Percentiles rank a stretch among this genome's conserved stretches.
These are phyloP conservation scores for Cyclina sinensis DNA, from an alignment of 1,140 invertebrate genomes.

Conservation along the genomic window DNA sequence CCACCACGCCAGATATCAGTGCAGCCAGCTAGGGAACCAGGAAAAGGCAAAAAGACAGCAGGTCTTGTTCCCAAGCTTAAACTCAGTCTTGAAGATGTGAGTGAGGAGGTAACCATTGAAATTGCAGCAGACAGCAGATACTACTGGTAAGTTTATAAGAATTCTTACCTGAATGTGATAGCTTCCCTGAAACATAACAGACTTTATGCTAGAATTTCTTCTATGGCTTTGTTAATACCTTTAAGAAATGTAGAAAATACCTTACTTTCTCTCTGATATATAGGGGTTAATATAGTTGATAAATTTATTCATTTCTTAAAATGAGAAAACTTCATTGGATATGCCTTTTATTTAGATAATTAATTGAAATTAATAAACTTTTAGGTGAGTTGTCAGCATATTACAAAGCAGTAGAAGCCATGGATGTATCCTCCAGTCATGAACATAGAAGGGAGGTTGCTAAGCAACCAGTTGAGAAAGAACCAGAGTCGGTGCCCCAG, in stretches of 20 bases:
- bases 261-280: too few relatives aligned
- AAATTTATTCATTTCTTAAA: too few relatives aligned
- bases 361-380: background rate
- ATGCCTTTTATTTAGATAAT: too few relatives aligned
- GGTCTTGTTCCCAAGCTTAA: conserved; percentile 43
- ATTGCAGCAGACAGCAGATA: conserved; percentile 71
- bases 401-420: conserved; percentile 71
- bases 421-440: conserved; percentile 71
- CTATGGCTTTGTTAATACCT: too few relatives aligned
- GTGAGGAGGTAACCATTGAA: conserved; percentile 55
- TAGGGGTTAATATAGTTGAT: too few relatives aligned
- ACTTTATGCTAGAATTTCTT: too few relatives aligned
- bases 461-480: conserved; percentile 15
- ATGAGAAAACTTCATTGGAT: too few relatives aligned
- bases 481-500: conserved; percentile 29
- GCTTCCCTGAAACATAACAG: too few relatives aligned
- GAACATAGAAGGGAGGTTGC: conserved; percentile 48
- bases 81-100: conserved; percentile 55
- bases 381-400: conserved; percentile 73
- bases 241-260: too few relatives aligned
- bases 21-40: conserved; percentile 2
- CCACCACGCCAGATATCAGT: conserved; percentile 16
- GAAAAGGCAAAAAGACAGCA: conserved; percentile 15
- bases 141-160: conserved; percentile 69
- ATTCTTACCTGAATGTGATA: too few relatives aligned